These are phyloP conservation scores for Hemibagrus guttatus DNA, from an alignment of 2,797 vertebrate species.

Conservation along the genomic window DNA sequence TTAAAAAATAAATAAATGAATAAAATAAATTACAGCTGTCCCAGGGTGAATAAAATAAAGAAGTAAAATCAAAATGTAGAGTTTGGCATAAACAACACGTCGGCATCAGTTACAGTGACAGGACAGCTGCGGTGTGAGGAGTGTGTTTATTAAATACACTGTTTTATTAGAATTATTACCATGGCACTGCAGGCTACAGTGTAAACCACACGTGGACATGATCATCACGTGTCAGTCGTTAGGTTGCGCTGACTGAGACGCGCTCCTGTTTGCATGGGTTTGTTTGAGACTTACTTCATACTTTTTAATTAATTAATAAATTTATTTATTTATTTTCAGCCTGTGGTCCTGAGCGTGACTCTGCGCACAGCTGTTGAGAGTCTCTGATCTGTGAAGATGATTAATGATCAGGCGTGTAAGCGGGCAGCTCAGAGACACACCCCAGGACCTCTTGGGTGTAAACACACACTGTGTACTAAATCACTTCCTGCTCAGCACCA, in stretches of 20 bases:
- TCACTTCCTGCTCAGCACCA: background rate
- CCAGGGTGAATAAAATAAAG: background rate
- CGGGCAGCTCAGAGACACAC: slow-evolving; percentile 47
- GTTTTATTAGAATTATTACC: background rate
- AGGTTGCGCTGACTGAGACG: background rate
- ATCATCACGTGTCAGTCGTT: background rate
- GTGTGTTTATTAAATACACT: background rate
- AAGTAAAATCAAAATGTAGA: background rate
- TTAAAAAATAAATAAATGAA: slow-evolving; percentile 40
- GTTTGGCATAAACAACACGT: slow-evolving; percentile 26
- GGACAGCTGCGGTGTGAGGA: background rate
- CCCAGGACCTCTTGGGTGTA: slow-evolving; percentile 40
- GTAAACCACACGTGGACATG: background rate
- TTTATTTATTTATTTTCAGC: background rate
- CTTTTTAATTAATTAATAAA: background rate
- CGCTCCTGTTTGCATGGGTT: slow-evolving; percentile 34
- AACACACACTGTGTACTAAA: background rate
- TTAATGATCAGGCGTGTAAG: slow-evolving; percentile 59
- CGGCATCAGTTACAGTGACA: background rate
- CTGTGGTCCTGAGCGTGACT: background rate
- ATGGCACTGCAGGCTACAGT: background rate
- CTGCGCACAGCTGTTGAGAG: slow-evolving; percentile 53
- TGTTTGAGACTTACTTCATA: background rate
- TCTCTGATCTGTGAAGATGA: slow-evolving; percentile 55
- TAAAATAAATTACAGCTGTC: background rate